Evolutionary conservation across 2,113 vertebrate species (phyloP).

Genomic region (Zosterops pallidus): DNA sequence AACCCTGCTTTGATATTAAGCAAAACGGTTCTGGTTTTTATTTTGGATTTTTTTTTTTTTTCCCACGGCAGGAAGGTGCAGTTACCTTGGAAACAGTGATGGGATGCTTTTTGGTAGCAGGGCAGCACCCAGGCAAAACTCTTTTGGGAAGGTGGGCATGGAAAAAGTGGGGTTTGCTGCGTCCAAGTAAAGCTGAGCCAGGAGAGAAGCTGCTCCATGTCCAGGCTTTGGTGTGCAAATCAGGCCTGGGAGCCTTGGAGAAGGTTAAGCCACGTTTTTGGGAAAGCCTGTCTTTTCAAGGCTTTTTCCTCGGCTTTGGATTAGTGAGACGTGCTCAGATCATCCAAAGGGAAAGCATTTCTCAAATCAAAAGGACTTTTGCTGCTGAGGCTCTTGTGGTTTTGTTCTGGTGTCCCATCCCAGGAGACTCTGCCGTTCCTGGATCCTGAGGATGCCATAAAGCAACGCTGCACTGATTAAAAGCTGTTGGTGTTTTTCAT

Average conservation of each 20-base stretch:
- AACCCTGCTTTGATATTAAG: background rate
- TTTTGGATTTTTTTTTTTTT: background rate
- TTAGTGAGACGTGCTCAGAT: background rate
- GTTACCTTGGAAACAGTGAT: background rate
- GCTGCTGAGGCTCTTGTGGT: background rate
- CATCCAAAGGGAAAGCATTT: background rate
- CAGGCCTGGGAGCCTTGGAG: background rate
- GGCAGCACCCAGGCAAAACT: background rate
- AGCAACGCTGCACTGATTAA: background rate
- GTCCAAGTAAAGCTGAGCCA: background rate
- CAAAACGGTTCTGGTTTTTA: background rate
- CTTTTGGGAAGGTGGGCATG: background rate
- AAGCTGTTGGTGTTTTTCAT: background rate
- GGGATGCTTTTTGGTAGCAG: background rate
- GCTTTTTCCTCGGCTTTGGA: background rate
- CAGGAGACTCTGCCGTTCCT: background rate
- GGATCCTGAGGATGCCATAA: accelerated
- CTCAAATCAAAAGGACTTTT: background rate
- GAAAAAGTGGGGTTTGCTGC: background rate
- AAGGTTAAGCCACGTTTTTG: background rate
- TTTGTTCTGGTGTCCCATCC: background rate
- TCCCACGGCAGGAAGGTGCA: accelerated
- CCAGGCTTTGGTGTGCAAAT: background rate
- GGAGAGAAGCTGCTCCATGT: background rate
- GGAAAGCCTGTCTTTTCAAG: background rate